Base-by-base conservation (phyloP, 2,113 vertebrate genomes). In the Lophochroa leadbeateri region DNA sequence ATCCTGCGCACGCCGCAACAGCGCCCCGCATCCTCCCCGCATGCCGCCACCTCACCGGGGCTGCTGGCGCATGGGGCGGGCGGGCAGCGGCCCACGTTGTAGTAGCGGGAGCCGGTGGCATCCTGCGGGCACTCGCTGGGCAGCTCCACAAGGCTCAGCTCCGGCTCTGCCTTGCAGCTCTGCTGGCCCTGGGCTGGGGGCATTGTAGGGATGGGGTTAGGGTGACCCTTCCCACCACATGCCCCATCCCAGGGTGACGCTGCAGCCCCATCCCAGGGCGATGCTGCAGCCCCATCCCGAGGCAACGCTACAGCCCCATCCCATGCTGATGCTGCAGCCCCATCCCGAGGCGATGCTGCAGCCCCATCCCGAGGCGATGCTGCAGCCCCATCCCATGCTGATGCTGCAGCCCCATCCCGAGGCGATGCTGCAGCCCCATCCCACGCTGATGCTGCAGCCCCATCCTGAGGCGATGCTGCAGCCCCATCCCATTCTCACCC, bases 71-170 rank as follows among this genome's bases (percentile, higher is more conserved):
- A 99, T 28, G 94, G 98, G 61, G 97, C 96, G 43, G 98, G 96
- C 0, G 98, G 98, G 95, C 99, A 99, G 74, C 97, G 98, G 4
- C 99, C 99, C 58, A 99, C 98, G 4, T 99, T 96, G 97, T 99
- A 99, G 97, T 98, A 98, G 47, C 92, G 96, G 65, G 99, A 99
- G 75, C 97, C 78, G 1, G 97, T 78, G 65, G 97, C 97, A 0
- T 97, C 97, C 93, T 98, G 98, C 24, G 97, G 92, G 55, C 99
- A 99, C 84, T 99, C 99, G 1, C 96, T 70, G 6, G 99, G 99
- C 83, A 99, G 96, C 96, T 98, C 98, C 97, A 99, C 98, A 24
- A 99, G 98, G 95, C 99, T 98, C 8, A 94, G 97, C 81, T 96
- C 98, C 7, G 99, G 99, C 77, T 93, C 97, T 1, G 98, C 85